phyloP scores from a whole-genome alignment of 92 coral and sea anemone species.

The Siderastrea radians region DNA sequence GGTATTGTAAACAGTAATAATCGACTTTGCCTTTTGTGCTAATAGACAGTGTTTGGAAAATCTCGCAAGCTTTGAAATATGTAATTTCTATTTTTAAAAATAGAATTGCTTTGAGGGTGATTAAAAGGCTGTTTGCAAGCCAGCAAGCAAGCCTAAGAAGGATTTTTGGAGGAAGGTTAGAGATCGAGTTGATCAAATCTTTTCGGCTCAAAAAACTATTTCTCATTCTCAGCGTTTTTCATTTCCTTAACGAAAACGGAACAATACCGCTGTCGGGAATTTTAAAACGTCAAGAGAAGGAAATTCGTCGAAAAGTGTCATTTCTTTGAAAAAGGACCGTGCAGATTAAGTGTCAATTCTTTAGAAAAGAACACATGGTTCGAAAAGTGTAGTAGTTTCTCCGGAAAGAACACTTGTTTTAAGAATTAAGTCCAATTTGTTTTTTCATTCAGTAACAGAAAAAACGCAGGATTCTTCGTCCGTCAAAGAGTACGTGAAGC shows the following conservation, averaged over 20 bases:
- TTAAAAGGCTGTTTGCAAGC: neutral
- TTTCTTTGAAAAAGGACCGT: neutral
- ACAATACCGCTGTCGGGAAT: no score
- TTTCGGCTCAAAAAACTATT: neutral
- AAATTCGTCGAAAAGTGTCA: no score
- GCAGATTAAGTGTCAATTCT: neutral
- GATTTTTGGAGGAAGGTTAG: neutral
- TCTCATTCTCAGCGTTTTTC: no score
- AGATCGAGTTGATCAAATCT: neutral
- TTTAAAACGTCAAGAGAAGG: no score
- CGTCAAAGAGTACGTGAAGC: neutral
- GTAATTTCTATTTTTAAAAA: neutral
- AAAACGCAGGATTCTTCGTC: no score
- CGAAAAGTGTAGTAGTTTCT: no score
- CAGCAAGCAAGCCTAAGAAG: neutral
- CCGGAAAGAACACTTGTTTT: no score
- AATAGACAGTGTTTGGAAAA: neutral
- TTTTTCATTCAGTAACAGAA: no score
- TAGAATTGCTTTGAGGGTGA: neutral
- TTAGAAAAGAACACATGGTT: neutral
- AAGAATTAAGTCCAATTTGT: no score
- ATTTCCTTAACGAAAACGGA: no score
- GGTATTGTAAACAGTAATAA: neutral
- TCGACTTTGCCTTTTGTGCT: neutral
- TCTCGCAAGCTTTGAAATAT: neutral